phyloP scores from a whole-genome alignment of 2,797 vertebrate species.

The Brachymystax lenok region DNA sequence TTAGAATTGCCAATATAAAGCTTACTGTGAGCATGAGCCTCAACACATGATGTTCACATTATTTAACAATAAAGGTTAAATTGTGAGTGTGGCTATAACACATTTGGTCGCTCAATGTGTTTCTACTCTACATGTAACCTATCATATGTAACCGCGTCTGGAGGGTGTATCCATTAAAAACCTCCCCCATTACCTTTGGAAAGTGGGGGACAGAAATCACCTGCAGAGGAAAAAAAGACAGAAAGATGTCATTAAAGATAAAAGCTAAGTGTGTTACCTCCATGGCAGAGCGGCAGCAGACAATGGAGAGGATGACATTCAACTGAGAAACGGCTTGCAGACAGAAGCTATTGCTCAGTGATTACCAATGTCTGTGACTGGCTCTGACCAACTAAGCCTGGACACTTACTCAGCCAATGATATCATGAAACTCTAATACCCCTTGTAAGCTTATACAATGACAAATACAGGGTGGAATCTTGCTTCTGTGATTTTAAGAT shows the following conservation, averaged over 20 bases:
- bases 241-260: slow-evolving; percentile 28
- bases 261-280: slow-evolving; percentile 3
- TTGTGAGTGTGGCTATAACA: background rate
- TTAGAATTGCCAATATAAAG: background rate
- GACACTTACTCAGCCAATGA: slow-evolving; percentile 35
- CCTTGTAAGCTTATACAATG: slow-evolving; percentile 25
- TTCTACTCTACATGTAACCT: background rate
- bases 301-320: background rate
- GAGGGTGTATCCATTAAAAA: background rate
- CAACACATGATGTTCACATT: background rate
- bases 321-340: slow-evolving; percentile 24
- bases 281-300: background rate
- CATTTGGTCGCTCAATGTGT: background rate
- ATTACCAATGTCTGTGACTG: slow-evolving; percentile 39
- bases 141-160: background rate
- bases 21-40: background rate
- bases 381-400: slow-evolving; percentile 38
- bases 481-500: background rate
- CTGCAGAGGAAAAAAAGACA: slow-evolving; percentile 3
- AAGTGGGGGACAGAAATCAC: slow-evolving; percentile 17
- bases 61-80: too few relatives aligned
- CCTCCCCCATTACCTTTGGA: background rate
- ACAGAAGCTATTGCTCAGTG: slow-evolving; percentile 33
- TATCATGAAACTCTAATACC: slow-evolving; percentile 19
- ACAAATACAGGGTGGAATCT: slow-evolving; percentile 8